Evolutionary conservation across 2,797 vertebrate genomes (phyloP), one percentile per base, ranked within the genome.

Genomic region (Garrulus glandarius): DNA sequence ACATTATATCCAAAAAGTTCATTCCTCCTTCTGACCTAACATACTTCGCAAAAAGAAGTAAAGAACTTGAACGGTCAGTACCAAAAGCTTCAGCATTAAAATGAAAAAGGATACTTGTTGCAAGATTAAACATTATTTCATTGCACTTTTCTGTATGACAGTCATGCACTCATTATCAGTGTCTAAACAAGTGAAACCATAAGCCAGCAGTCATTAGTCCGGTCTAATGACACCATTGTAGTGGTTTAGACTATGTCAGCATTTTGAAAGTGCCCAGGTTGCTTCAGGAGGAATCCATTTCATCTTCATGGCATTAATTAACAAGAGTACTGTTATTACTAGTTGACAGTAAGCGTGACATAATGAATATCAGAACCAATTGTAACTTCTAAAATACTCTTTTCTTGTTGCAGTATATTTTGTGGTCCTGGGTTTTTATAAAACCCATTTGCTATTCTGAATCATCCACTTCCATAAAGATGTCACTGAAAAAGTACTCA

Each of bases 401-500:
- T 81, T 83, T 89, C 68, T 63, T 92, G 34, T 36, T 81, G 27
- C 39, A 81, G 60, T 26, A 50, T 43, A 86, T 68, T 81, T 46
- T 85, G 60, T 64, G 70, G 87, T 89, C 34, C 59, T 44, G 81
- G 15, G 20, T 16, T 87, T 93, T 84, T 65, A 76, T 50, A 52
- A 78, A 61, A 47, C 26, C 7, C 50, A 10, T 68, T 57, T 88
- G 56, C 86, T 95, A 98, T 53, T 98, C 98, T 47, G 91, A 89
- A 86, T 98, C 98, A 79, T 99, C 98, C 60, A 99, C 99, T 55
- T 99, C 98, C 87, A 99, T 99, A 79, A 99, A 99, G 92, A 99
- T 99, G 94, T 99, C 99, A 95, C 95, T 98, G 75, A 99, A 98
- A 97, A 99, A 99, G 93, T 98, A 99, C 80, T 99, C 98, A 9